Conservation (phyloP, 92 coral and sea anemone genomes). For the Meandrina meandrites region DNA sequence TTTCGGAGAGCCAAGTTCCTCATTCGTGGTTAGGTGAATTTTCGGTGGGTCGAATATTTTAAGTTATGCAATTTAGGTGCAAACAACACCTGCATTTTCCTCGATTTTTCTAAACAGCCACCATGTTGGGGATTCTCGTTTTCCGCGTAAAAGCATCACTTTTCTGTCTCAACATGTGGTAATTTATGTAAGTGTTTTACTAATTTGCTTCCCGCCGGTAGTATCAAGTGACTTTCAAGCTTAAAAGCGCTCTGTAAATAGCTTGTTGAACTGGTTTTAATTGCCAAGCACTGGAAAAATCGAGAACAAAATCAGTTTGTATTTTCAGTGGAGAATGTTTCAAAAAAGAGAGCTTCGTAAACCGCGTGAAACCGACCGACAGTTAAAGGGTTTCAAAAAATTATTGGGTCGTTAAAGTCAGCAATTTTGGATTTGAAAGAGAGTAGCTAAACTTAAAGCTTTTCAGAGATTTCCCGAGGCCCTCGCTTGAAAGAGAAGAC, state of each 20-base stretch:
- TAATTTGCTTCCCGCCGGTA: constrained; percentile 15
- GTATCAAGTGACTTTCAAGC: background rate
- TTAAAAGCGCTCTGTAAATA: constrained; percentile 3
- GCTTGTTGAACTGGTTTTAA: constrained; percentile 9
- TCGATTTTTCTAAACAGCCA: constrained; percentile 32
- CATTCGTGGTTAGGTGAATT: background rate
- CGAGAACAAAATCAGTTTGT: background rate
- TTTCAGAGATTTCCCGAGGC: background rate
- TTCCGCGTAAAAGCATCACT: constrained; percentile 14
- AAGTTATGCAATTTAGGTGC: background rate
- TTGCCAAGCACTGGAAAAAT: background rate
- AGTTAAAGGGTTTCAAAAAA: background rate
- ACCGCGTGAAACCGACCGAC: background rate
- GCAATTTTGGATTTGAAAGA: constrained; percentile 8
- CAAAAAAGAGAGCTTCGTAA: background rate
- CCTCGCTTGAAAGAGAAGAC: background rate
- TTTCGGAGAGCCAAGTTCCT: background rate
- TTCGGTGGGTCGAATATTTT: background rate
- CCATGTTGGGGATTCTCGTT: constrained; percentile 10
- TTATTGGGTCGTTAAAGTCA: background rate
- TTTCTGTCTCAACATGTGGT: constrained; percentile 26
- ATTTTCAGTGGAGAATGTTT: background rate
- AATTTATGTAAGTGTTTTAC: constrained; percentile 9
- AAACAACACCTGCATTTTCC: constrained; percentile 18
- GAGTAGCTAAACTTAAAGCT: background rate